Evolutionary conservation across 1,140 invertebrate genomes (phyloP).

Genomic region (Drosophila subobscura): DNA sequence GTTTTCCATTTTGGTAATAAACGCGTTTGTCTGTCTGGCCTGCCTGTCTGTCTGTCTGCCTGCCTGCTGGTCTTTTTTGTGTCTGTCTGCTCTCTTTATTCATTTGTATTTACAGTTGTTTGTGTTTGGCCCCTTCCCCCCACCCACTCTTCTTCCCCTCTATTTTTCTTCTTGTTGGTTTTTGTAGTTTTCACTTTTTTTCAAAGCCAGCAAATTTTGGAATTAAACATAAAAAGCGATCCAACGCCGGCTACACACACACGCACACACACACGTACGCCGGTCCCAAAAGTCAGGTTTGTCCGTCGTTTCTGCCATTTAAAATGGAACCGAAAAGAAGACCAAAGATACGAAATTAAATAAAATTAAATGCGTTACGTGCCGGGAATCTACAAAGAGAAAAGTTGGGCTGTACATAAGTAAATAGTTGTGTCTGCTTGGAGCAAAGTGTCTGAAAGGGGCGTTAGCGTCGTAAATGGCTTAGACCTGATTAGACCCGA

Average conservation of each 20-base stretch:
- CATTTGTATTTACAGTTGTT: conserved; percentile 23
- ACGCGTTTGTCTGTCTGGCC: conserved; percentile 24
- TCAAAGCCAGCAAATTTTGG: conserved; percentile 45
- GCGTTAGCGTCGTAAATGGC: background rate
- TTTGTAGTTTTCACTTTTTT: conserved; percentile 70
- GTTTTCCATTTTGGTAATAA: conserved; percentile 46
- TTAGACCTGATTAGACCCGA: background rate
- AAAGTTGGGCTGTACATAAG: background rate
- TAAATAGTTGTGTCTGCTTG: conserved; percentile 25
- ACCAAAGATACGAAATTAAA: conserved; percentile 21
- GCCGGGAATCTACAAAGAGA: conserved; percentile 5
- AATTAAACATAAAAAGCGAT: conserved; percentile 30
- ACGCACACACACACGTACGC: conserved; percentile 44
- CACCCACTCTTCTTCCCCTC: conserved; percentile 6
- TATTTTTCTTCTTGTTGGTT: background rate
- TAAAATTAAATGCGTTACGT: conserved; percentile 41
- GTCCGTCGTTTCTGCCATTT: conserved; percentile 56
- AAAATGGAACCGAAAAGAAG: conserved; percentile 3
- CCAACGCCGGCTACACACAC: conserved; percentile 36
- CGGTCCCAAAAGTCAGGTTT: conserved; percentile 39
- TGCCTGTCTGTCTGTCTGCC: too few species aligned
- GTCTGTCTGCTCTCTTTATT: conserved; percentile 8
- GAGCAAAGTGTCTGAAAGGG: background rate
- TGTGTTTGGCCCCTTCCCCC: conserved; percentile 15
- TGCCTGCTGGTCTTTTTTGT: conserved; percentile 15